Conservation (phyloP, 2,113 vertebrate genomes). For the Polyodon spathula region DNA sequence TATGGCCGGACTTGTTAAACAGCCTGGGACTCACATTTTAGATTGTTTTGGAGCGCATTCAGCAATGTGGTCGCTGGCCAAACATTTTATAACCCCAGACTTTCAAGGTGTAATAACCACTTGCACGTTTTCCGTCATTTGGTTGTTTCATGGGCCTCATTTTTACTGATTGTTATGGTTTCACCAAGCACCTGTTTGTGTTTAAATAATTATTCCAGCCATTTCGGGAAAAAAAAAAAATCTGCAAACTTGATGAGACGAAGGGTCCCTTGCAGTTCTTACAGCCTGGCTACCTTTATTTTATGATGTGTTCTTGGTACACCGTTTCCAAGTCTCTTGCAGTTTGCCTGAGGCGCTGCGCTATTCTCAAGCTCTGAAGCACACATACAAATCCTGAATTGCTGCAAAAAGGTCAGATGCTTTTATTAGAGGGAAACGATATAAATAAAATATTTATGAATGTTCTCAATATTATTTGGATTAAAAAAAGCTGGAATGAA, state of each 20-base stretch:
- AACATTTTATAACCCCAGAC: conserved; percentile 13
- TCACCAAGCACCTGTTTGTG: conserved; percentile 1
- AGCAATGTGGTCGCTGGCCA: conserved; percentile 36
- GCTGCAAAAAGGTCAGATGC: not conserved
- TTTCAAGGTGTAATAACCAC: conserved; percentile 6
- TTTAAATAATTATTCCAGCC: conserved; percentile 1
- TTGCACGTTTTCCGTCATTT: not conserved
- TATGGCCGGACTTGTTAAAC: not conserved
- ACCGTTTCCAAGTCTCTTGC: not conserved
- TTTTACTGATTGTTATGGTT: conserved; percentile 1
- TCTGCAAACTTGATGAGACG: not conserved
- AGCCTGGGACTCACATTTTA: not conserved
- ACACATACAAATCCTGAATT: not conserved
- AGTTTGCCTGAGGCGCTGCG: not conserved
- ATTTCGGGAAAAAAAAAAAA: not conserved
- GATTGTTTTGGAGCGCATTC: conserved; percentile 32
- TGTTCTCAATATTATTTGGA: too few relatives aligned
- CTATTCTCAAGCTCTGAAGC: not conserved
- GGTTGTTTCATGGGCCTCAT: not conserved
- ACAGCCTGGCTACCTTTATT: not conserved
- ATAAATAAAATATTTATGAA: not conserved
- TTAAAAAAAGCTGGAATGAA: too few relatives aligned
- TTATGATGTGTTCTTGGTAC: not conserved
- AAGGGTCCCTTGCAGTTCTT: not conserved
- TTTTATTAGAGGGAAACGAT: not conserved